Evolutionary conservation across 2,797 vertebrate genomes (phyloP), one percentile per base, ranked within the genome.

Genomic region (Sebastes kiyomatsui): DNA sequence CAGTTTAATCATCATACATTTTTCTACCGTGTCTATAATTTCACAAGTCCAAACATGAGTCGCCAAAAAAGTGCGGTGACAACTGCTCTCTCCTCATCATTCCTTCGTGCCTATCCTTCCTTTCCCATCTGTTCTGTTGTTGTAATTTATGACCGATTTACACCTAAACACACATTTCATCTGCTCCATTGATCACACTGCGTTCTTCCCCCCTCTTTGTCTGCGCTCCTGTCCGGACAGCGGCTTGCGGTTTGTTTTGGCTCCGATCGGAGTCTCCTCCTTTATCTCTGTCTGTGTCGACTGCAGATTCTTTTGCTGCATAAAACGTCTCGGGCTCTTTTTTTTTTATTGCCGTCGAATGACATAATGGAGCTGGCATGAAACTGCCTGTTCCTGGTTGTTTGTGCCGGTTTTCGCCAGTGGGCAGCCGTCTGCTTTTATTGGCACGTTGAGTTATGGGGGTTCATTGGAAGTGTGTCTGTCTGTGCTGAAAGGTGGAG

Each of bases 101-200:
- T 25, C 30, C 54, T 72, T 2, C 7, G 28, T 60, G 67, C 46
- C 58, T 7, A 2, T 52, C 12, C 3, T 30, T 77, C 33, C 30
- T 66, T 28, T 67, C 33, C 27, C 8, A 56, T n/a, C 54, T 71
- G 35, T 16, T 10, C 23, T 71, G 46, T 7, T 10, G 7, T 20
- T 52, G 42, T 75, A 27, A 77, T 81, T 87, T 73, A 75, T 69
- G 69, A 14, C 54, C 64, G 55, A 80, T 79, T 81, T 59, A 46
- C 72, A 83, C 55, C 42, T 70, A 25, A 88, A 71, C 28, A 73
- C 46, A 73, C 61, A 27, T 28, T 72, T 76, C 5, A 10, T 77
- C 20, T 35, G 55, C 38, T 64, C 46, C 72, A 52, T 58, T 14
- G 42, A 71, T 82, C 58, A 33, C 52, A 3, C 8, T 1, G 20